These are phyloP conservation scores for Hucho hucho DNA, from an alignment of 2,113 vertebrate genomes.

Conservation along the genomic window DNA sequence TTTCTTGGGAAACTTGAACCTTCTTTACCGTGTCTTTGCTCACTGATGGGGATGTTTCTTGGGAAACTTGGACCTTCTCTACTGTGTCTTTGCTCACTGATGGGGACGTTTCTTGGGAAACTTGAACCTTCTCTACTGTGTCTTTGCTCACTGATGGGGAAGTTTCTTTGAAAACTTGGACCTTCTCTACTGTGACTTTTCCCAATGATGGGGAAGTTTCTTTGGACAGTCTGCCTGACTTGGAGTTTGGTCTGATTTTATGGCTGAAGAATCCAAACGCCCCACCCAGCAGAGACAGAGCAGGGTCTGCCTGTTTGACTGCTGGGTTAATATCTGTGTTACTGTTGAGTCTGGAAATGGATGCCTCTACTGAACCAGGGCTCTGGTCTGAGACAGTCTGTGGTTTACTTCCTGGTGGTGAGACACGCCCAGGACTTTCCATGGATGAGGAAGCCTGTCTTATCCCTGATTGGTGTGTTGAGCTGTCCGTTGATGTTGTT, in stretches of 20 bases:
- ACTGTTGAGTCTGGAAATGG: constrained; percentile 37
- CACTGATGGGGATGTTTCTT: too few relatives aligned
- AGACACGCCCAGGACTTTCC: constrained; percentile 10
- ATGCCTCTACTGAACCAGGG: constrained; percentile 18
- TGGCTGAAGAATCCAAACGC: constrained; percentile 73
- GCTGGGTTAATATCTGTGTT: constrained; percentile 31
- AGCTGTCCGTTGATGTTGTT: constrained; percentile 25
- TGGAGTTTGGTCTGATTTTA: constrained; percentile 58
- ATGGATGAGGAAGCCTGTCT: constrained; percentile 16
- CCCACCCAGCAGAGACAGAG: constrained; percentile 66
- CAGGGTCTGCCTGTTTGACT: constrained; percentile 10
- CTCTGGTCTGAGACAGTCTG: constrained; percentile 20
- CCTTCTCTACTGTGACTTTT: too few relatives aligned
- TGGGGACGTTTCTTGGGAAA: too few relatives aligned
- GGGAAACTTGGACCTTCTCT: too few relatives aligned
- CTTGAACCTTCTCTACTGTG: too few relatives aligned
- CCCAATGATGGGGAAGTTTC: background rate
- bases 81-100: too few relatives aligned
- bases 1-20: too few relatives aligned
- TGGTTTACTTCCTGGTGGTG: constrained; percentile 28
- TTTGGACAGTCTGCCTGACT: constrained; percentile 13
- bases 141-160: too few relatives aligned
- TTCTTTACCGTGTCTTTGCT: too few relatives aligned
- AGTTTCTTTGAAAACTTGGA: too few relatives aligned
- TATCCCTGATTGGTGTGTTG: constrained; percentile 37